These are phyloP conservation scores for Sycophila texana DNA, from an alignment of 2,888 invertebrate genomes.

Conservation along the genomic window DNA sequence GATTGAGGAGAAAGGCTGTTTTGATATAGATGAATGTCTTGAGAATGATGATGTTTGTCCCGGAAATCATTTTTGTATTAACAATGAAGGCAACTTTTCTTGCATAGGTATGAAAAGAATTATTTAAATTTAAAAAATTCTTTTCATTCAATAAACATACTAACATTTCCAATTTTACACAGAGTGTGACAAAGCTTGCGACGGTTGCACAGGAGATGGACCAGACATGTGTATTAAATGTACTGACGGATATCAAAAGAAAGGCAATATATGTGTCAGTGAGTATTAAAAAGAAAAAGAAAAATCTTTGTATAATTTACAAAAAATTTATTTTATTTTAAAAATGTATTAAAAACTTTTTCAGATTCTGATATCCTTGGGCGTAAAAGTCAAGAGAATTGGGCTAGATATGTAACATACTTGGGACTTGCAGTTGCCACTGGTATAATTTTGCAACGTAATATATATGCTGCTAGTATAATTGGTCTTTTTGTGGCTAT, in stretches of 20 bases:
- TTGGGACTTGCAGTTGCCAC: slow-evolving; percentile 90
- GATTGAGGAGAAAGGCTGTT: slow-evolving; percentile 86
- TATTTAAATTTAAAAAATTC: not conserved
- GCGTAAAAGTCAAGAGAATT: slow-evolving; percentile 79
- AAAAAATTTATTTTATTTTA: slow-evolving; percentile 11
- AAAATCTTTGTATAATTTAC: slow-evolving; percentile 21
- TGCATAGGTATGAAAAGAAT: slow-evolving; percentile 79
- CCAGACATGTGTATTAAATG: slow-evolving; percentile 93
- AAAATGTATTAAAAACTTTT: slow-evolving; percentile 22
- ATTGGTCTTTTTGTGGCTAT: slow-evolving; percentile 88
- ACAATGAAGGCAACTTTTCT: slow-evolving; percentile 88
- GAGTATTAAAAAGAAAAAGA: slow-evolving; percentile 69
- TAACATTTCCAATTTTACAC: slow-evolving; percentile 52
- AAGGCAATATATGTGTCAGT: slow-evolving; percentile 87
- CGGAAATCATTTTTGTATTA: slow-evolving; percentile 89
- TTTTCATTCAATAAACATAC: not conserved
- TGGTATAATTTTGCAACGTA: slow-evolving; percentile 89
- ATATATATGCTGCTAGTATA: slow-evolving; percentile 84
- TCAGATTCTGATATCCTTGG: slow-evolving; percentile 60
- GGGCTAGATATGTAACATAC: slow-evolving; percentile 88
- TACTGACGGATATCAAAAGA: slow-evolving; percentile 83
- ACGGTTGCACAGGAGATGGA: slow-evolving; percentile 91
- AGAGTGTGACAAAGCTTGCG: slow-evolving; percentile 90
- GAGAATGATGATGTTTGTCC: slow-evolving; percentile 79
- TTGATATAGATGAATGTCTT: slow-evolving; percentile 90